Evolutionary conservation across 1,140 invertebrate genomes (phyloP).

Genomic region (Ptiloglossa arizonensis): DNA sequence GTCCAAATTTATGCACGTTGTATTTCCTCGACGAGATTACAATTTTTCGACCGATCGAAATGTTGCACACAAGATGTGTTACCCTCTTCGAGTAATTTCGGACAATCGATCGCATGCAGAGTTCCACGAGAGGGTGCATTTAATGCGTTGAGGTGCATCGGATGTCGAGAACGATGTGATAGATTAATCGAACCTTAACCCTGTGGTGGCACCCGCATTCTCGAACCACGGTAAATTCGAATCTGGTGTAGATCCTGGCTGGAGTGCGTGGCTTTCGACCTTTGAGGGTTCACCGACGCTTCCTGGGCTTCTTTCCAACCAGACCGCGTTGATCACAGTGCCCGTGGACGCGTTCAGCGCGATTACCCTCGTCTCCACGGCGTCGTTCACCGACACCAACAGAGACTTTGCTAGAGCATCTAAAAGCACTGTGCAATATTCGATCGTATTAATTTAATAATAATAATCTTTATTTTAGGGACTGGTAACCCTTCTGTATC

Average conservation of each 20-base stretch:
- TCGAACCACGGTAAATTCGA: conserved; percentile 83
- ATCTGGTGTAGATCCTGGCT: conserved; percentile 81
- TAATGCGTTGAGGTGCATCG: background rate
- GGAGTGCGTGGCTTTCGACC: conserved; percentile 79
- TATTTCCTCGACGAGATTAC: too few relatives aligned
- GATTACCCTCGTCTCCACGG: conserved; percentile 83
- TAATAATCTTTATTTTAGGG: background rate
- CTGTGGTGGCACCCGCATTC: conserved; percentile 56
- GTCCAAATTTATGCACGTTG: too few relatives aligned
- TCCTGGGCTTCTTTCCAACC: conserved; percentile 82
- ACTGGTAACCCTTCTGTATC: too few relatives aligned
- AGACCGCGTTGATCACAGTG: conserved; percentile 81
- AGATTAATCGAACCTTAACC: conserved; percentile 64
- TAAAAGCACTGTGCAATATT: conserved; percentile 71
- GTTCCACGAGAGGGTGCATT: background rate
- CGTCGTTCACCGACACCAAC: conserved; percentile 82
- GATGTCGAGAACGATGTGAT: background rate
- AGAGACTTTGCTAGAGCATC: conserved; percentile 84
- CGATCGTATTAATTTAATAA: background rate
- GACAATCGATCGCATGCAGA: background rate
- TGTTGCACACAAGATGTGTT: background rate
- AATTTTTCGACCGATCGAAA: too few relatives aligned
- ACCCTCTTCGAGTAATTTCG: too few relatives aligned
- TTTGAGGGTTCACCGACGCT: conserved; percentile 81
- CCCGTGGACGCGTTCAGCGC: conserved; percentile 85